These are phyloP conservation scores for Campoletis raptor DNA, from an alignment of 2,888 invertebrate species.

Conservation along the genomic window DNA sequence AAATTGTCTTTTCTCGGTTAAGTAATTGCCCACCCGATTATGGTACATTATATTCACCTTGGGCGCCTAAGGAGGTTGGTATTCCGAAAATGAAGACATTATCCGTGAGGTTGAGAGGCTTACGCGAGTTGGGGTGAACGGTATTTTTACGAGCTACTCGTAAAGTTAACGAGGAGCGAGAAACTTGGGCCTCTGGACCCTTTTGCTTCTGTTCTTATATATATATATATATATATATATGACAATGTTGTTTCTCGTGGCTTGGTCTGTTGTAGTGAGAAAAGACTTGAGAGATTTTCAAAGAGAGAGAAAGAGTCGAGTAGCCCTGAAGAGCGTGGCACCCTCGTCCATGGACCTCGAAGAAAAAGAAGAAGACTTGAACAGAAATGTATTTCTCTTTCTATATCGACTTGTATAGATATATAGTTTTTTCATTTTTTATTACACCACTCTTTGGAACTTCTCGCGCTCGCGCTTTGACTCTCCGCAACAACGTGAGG, in stretches of 20 bases:
- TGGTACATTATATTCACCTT: conserved; percentile 83
- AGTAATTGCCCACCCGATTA: conserved; percentile 84
- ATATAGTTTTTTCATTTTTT: conserved; percentile 50
- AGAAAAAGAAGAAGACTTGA: conserved; percentile 11
- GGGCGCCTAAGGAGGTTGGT: conserved; percentile 78
- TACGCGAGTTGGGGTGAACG: conserved; percentile 76
- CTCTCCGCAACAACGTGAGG: conserved; percentile 31
- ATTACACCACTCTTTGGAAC: conserved; percentile 58
- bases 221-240: conserved; percentile 1
- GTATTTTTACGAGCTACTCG: conserved; percentile 85
- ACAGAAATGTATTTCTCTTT: conserved; percentile 30
- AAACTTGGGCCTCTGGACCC: conserved; percentile 63
- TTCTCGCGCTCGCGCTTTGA: conserved; percentile 61
- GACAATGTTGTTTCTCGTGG: conserved; percentile 42
- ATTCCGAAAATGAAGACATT: conserved; percentile 83
- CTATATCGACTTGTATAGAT: not conserved
- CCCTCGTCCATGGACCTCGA: conserved; percentile 37
- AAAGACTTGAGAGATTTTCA: conserved; percentile 39
- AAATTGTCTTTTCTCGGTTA: conserved; percentile 81
- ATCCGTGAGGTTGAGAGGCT: conserved; percentile 71
- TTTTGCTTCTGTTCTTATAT: conserved; percentile 50
- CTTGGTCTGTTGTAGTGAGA: conserved; percentile 21
- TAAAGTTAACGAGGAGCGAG: conserved; percentile 84
- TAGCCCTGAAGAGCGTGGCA: conserved; percentile 41
- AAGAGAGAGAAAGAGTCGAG: conserved; percentile 21